These are phyloP conservation scores for Gymnoscelis rufifasciata DNA, from an alignment of 2,888 invertebrate genomes.

Conservation along the genomic window DNA sequence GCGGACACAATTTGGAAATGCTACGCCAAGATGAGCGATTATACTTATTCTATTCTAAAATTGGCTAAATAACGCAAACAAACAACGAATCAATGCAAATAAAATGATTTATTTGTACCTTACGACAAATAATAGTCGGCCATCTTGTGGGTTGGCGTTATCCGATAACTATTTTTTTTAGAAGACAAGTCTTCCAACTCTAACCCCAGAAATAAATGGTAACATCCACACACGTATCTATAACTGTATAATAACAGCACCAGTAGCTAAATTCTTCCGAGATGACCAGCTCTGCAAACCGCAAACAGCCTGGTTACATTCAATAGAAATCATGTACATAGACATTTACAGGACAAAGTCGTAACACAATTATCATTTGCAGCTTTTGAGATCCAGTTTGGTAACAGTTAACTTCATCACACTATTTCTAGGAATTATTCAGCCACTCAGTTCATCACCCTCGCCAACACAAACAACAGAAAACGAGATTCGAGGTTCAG, in stretches of 20 bases:
- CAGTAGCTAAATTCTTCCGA: conserved; percentile 42
- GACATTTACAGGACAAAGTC: background rate
- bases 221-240: conserved; percentile 41
- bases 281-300: conserved; percentile 63
- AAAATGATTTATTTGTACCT: conserved; percentile 67
- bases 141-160: conserved; percentile 78
- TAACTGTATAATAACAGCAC: conserved; percentile 24
- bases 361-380: too few species aligned
- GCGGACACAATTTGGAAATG: conserved; percentile 24
- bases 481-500: conserved; percentile 46
- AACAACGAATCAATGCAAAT: conserved; percentile 37
- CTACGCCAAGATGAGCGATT: conserved; percentile 31
- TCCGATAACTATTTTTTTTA: conserved; percentile 61
- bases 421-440: conserved; percentile 63
- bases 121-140: conserved; percentile 78
- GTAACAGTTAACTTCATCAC: conserved; percentile 40
- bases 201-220: conserved; percentile 39
- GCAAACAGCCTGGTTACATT: conserved; percentile 59
- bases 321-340: conserved; percentile 13
- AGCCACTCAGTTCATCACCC: conserved; percentile 53
- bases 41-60: conserved; percentile 27
- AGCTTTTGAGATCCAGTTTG: too few species aligned
- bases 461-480: conserved; percentile 59
- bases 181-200: conserved; percentile 40
- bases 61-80: conserved; percentile 32